Evolutionary conservation across 2,888 invertebrate species (phyloP), one percentile per base, ranked within the genome.

Genomic region (Philhelius pedissequus): DNA sequence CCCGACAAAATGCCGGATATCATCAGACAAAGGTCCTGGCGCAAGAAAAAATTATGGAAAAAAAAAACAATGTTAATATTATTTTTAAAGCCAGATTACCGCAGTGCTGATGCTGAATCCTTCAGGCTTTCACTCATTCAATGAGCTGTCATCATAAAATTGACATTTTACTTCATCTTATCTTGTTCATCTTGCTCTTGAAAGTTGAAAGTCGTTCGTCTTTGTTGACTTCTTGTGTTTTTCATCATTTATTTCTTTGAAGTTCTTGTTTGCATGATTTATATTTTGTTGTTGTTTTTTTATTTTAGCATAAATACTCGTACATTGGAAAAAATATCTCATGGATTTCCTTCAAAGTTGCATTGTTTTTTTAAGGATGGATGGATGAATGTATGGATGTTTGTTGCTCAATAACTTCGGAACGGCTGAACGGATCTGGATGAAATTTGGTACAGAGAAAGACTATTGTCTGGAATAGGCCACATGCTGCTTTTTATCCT

Each of bases 61-160:
- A 84, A 18, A 62, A 68, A 84, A 80, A 84, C 70, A 80, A 75
- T 75, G 80, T 71, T 74, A 79, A 76, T 71, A 68, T 68, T 40
- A 54, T 71, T 75, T 75, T 68, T 62, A 71, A 68, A 62, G 68
- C 62, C 60, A 32, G 58, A 80, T 80, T 80, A 84, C 79, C 75
- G 54, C 71, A 79, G 50, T 71, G 18, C 62, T 62, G 62, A 62
- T 8, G 43, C 11, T 43, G 18, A 62, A 43, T 62, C 62, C 58
- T 66, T 27, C 20, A 20, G 38, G 70, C 70, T 73, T 38, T 62
- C 68, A 56, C 52, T 82, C 77, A 64, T 20, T 82, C 52, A 54
- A 71, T 64, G 48, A 35, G 48, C 64, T 64, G 64, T 77, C 78
- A 48, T 78, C 56, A 69, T 74, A 79, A 79, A 83, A 83, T 78